Base-by-base conservation (phyloP, 2,797 vertebrate genomes). In the Tadarida brasiliensis region DNA sequence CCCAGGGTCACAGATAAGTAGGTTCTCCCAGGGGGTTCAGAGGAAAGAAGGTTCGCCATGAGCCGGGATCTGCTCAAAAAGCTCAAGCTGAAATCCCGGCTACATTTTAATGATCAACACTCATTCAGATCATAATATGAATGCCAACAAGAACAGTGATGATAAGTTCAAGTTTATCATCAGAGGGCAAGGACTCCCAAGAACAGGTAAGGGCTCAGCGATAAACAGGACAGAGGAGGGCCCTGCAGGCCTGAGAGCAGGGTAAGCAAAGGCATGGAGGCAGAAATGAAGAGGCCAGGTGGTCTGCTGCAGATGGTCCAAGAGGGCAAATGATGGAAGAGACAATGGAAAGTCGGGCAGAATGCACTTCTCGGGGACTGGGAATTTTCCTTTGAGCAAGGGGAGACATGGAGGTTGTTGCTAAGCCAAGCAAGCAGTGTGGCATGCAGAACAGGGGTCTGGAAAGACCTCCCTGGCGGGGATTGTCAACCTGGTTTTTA, bases 31-130 rank as follows among this genome's bases (percentile, higher is more conserved):
- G 63, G 49, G 22, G 33, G 9, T 83, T 86, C 39, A 39, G 54
- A 88, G 73, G 11, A 85, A 2, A 2, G 39, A 70, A 1, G 0
- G 24, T 63, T 28, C 8, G 0, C 51, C 8, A 6, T 0, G 7
- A 17, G 44, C 33, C 78, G 14, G 7, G 20, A 61, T 39, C 63
- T 83, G 70, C 57, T 10, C 22, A 67, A 78, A 81, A 0, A 30
- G 61, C 70, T 28, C 78, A 35, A 65, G 28, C 22, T 22, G 63
- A 80, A 26, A 77, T 78, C 61, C 26, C 85, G 71, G 44, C 59
- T 77, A 51, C 49, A 54, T 35, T 76, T 88, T 87, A 63, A 70
- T 90, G 47, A 14, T 77, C 56, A 73, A 0, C 35, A 44, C n/a
- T 49, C 51, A 28, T 15, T 92, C 3, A 56, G 70, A 11, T 54